A percentile compares a stretch with the other conserved stretches of the same genome.
These are phyloP conservation scores for Ovibos moschatus DNA, from an alignment of 2,113 vertebrate genomes.

Conservation along the genomic window DNA sequence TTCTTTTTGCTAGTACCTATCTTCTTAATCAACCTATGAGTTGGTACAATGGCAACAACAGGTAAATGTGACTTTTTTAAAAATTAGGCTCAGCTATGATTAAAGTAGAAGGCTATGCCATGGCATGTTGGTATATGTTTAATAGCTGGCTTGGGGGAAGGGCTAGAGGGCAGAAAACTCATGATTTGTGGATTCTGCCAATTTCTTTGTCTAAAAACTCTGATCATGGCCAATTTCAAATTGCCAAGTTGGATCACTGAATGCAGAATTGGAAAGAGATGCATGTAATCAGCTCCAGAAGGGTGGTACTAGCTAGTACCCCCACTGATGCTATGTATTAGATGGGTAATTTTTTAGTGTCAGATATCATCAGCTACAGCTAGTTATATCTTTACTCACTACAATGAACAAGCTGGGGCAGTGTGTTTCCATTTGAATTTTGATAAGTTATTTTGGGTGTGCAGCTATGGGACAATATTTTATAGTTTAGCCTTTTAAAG, in stretches of 20 bases:
- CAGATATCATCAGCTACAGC: background rate
- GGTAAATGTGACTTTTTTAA: background rate
- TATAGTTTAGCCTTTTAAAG: background rate
- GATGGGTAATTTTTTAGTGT: background rate
- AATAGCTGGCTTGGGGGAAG: background rate
- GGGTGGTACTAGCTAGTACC: background rate
- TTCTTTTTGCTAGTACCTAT: background rate
- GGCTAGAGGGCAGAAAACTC: background rate
- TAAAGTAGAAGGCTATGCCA: background rate
- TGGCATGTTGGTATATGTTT: background rate
- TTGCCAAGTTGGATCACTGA: background rate
- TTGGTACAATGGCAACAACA: background rate
- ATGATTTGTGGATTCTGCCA: background rate
- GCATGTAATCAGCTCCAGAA: background rate
- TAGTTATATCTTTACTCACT: background rate
- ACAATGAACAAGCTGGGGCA: background rate
- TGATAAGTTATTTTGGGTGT: slow-evolving; percentile 8
- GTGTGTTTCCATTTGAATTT: background rate
- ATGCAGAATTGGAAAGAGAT: background rate
- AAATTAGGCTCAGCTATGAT: background rate
- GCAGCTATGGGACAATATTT: background rate
- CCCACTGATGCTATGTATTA: background rate
- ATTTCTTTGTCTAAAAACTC: background rate
- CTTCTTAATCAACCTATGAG: background rate
- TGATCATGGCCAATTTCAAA: background rate